phyloP scores from a whole-genome alignment of 2,888 invertebrate species.

The Myopa testacea region DNA sequence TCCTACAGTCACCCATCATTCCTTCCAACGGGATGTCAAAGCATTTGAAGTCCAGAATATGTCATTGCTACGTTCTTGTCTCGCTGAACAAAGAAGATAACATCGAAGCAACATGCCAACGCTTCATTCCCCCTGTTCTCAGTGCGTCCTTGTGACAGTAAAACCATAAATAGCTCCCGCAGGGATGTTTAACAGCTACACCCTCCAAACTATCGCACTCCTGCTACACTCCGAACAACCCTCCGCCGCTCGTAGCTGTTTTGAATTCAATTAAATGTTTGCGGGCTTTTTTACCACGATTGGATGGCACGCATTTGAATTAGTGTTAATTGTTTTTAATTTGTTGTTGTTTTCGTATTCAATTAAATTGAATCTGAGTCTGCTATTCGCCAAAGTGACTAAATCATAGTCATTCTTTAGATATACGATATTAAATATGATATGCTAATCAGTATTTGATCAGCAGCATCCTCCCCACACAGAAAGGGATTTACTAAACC shows the following conservation, averaged over 20 bases:
- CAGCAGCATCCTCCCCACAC: too few species aligned
- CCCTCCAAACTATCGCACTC: background rate
- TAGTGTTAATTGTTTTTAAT: conserved; percentile 66
- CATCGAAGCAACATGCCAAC: conserved; percentile 38
- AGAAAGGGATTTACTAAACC: too few species aligned
- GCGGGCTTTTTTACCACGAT: conserved; percentile 48
- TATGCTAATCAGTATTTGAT: too few species aligned
- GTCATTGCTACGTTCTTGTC: conserved; percentile 44
- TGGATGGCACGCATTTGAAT: conserved; percentile 46
- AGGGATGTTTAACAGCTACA: conserved; percentile 63
- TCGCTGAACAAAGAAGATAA: conserved; percentile 55
- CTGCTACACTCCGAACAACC: conserved; percentile 24
- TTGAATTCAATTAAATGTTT: conserved; percentile 64
- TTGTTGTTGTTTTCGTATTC: conserved; percentile 55
- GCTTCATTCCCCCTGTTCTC: conserved; percentile 12
- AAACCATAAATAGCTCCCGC: conserved; percentile 67
- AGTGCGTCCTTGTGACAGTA: conserved; percentile 22
- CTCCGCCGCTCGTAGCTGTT: conserved; percentile 40
- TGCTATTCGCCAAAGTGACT: conserved; percentile 28
- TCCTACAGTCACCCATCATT: background rate
- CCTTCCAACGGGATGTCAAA: background rate
- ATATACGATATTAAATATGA: too few species aligned
- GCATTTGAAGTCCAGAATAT: conserved; percentile 46
- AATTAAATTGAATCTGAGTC: conserved; percentile 36
- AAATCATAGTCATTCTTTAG: too few species aligned